phyloP scores from a whole-genome alignment of 2,888 invertebrate genomes.

The Sinelater perroti region DNA sequence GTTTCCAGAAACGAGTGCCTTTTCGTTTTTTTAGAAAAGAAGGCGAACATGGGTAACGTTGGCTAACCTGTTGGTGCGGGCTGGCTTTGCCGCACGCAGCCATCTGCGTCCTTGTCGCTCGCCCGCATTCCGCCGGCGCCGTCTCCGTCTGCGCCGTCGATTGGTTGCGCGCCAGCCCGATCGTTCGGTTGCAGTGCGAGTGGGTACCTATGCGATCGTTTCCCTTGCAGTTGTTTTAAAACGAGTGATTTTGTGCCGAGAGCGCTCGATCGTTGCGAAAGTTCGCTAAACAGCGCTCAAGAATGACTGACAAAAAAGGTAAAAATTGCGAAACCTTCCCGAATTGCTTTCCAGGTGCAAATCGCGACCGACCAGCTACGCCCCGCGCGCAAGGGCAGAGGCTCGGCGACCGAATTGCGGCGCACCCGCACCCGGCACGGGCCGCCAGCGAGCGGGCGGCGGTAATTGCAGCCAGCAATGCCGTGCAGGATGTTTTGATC shows the following conservation, averaged over 20 bases:
- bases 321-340: slow-evolving; percentile 37
- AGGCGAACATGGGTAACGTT: too few species aligned
- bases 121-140: too few species aligned
- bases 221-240: slow-evolving; percentile 30
- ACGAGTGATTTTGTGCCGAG: slow-evolving; percentile 18
- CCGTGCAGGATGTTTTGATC: slow-evolving; percentile 60
- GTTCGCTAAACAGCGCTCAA: slow-evolving; percentile 29
- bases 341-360: slow-evolving; percentile 15
- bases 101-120: too few species aligned
- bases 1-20: too few species aligned
- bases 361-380: slow-evolving; percentile 8
- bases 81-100: too few species aligned
- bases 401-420: background rate
- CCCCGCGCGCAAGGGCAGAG: background rate
- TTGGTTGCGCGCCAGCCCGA: too few species aligned
- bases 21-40: too few species aligned
- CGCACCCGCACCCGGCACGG: too few species aligned
- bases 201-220: slow-evolving; percentile 17
- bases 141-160: too few species aligned
- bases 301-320: slow-evolving; percentile 54
- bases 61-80: too few species aligned
- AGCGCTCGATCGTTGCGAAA: slow-evolving; percentile 17
- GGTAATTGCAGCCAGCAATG: slow-evolving; percentile 43
- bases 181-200: slow-evolving; percentile 23
- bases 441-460: too few species aligned